A percentile compares a stretch with the other conserved stretches of the same genome.
These are phyloP conservation scores for Nesoenas mayeri DNA, from an alignment of 2,113 vertebrate genomes.

Conservation along the genomic window DNA sequence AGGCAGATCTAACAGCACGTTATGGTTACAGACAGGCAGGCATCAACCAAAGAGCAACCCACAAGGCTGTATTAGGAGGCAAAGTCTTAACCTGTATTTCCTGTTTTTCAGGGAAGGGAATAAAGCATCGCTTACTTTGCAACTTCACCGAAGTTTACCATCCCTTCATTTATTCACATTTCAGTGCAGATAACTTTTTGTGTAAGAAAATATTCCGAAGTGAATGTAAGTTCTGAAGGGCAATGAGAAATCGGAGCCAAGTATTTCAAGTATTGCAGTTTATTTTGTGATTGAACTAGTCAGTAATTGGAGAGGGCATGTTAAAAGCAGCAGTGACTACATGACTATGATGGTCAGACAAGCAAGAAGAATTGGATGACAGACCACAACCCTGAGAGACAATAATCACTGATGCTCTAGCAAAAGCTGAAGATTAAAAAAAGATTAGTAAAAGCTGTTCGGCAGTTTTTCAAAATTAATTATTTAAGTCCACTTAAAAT, in stretches of 20 bases:
- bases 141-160: neutral
- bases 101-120: constrained; percentile 41
- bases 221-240: neutral
- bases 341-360: neutral
- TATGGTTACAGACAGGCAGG: neutral
- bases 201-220: no score
- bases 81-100: constrained; percentile 57
- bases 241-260: neutral
- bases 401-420: neutral
- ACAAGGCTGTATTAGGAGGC: neutral
- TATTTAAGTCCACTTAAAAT: neutral
- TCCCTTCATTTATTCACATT: neutral
- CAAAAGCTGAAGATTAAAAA: neutral
- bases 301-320: neutral
- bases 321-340: neutral
- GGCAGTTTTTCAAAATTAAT: neutral
- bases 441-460: neutral
- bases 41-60: neutral
- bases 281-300: neutral
- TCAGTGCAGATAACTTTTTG: neutral
- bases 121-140: neutral
- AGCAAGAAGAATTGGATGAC: neutral
- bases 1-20: rapidly evolving
- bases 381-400: neutral
- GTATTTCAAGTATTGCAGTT: neutral